phyloP scores from a whole-genome alignment of 35 echinoderm and acorn worm genomes.

The Nesometra sesokonis region DNA sequence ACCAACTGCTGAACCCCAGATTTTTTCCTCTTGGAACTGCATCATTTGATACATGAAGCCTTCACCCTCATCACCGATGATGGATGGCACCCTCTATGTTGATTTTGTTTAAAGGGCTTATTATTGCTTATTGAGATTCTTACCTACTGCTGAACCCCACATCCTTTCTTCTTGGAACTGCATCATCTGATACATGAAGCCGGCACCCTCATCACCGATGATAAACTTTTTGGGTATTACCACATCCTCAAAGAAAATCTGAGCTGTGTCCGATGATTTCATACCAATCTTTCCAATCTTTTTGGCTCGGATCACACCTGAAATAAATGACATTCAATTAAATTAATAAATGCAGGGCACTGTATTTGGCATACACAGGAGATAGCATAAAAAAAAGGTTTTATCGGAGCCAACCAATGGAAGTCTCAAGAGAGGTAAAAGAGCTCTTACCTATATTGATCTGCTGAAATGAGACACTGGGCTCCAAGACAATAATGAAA shows the following conservation, averaged over 20 bases:
- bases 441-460: too few relatives aligned
- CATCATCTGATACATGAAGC: slow-evolving; percentile 94
- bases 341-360: too few relatives aligned
- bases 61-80: slow-evolving; percentile 82
- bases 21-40: slow-evolving; percentile 91
- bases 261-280: slow-evolving; percentile 78
- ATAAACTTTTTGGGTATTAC: slow-evolving; percentile 76
- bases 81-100: too few relatives aligned
- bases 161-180: slow-evolving; percentile 96
- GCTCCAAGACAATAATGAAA: too few relatives aligned
- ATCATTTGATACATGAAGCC: slow-evolving; percentile 97
- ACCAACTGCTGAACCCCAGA: slow-evolving; percentile 51
- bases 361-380: too few relatives aligned
- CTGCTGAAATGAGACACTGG: too few relatives aligned
- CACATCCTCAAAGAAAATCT: slow-evolving; percentile 95
- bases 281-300: slow-evolving; percentile 92
- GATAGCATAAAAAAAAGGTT: too few relatives aligned
- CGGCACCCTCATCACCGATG: slow-evolving; percentile 81
- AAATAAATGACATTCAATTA: neutral
- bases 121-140: too few relatives aligned
- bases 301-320: slow-evolving; percentile 74
- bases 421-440: too few relatives aligned
- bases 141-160: slow-evolving; percentile 44
- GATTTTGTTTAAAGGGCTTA: too few relatives aligned
- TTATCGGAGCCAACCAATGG: too few relatives aligned